Base-by-base conservation (phyloP, 2,113 vertebrate genomes). In the Rhizomys pruinosus region DNA sequence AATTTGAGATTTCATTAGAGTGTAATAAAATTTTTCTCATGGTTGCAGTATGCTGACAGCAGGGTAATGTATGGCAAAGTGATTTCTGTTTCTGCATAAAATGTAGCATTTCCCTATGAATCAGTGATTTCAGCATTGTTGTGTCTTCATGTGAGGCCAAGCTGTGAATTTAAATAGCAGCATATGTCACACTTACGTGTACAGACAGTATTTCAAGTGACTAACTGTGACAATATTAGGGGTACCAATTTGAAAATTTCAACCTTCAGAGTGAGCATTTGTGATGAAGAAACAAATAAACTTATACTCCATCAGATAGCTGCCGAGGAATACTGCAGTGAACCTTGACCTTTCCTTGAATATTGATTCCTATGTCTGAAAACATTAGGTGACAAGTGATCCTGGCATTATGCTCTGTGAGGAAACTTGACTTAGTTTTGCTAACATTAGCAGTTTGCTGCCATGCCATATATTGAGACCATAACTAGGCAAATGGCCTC, bases 161-260 rank as follows among this genome's bases (percentile, higher is more conserved):
- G 94, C 92, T 97, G 91, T 98, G 97, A 97, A 97, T 97, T 96
- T 95, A 96, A 98, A 96, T 15, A 59, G 79, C 47, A 96, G 61
- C 89, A 90, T 94, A 91, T 96, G 95, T 95, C 95, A 94, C 92
- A 94, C 91, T 96, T 97, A 89, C 96, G 93, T 96, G 61, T 90
- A 94, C 78, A 93, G 88, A 77, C 77, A 91, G 84, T 79, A 93
- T 97, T 97, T 96, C 89, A 97, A 97, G 93, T 94, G 91, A 96
- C 91, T 97, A 97, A 97, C 79, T 90, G 93, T 76, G 92, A 93
- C 86, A 96, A 92, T 78, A 96, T 95, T 85, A 96, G 89, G 47
- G 96, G 85, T 89, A 96, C 52, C 92, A 95, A 93, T 95, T 94
- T 94, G 96, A 96, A 97, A 94, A 85, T 92, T 87, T 95, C 93